phyloP scores from a whole-genome alignment of 1,140 invertebrate species.

The Drosophila sturtevanti region DNA sequence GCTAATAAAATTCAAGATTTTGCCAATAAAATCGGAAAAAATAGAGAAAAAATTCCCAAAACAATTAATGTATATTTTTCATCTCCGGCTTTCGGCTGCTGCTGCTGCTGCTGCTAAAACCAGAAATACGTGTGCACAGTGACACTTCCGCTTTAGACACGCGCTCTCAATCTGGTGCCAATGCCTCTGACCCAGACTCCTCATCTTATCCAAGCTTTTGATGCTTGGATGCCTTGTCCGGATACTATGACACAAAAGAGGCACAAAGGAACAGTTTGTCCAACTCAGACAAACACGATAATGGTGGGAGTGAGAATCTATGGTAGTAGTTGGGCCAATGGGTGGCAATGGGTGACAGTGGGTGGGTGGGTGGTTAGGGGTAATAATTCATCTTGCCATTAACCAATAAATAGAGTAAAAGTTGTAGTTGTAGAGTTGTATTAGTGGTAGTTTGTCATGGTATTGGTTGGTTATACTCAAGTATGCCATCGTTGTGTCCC shows the following conservation, averaged over 20 bases:
- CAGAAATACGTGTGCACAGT: constrained; percentile 49
- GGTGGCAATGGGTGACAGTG: no score
- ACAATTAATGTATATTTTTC: constrained; percentile 17
- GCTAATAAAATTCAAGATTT: neutral
- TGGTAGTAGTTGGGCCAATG: neutral
- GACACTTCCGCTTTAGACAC: constrained; percentile 75
- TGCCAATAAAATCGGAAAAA: neutral
- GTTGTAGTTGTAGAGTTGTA: neutral
- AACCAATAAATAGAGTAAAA: constrained; percentile 43
- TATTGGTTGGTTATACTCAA: constrained; percentile 44
- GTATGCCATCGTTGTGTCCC: constrained; percentile 45
- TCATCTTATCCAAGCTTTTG: constrained; percentile 13
- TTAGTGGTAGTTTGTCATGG: constrained; percentile 41
- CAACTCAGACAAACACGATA: constrained; percentile 24
- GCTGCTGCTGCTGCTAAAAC: constrained; percentile 9
- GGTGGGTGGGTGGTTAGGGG: neutral
- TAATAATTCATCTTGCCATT: constrained; percentile 77
- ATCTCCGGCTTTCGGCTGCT: constrained; percentile 6
- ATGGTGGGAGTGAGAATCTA: neutral
- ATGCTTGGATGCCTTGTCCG: constrained; percentile 19
- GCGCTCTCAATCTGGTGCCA: constrained; percentile 28
- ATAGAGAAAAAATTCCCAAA: neutral
- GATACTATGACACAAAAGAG: constrained; percentile 46
- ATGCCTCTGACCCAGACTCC: neutral
- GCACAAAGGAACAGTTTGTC: constrained; percentile 42